Evolutionary conservation across 1,140 invertebrate species (phyloP), one percentile per base, ranked within the genome.

Genomic region (Fragariocoptes setiger): DNA sequence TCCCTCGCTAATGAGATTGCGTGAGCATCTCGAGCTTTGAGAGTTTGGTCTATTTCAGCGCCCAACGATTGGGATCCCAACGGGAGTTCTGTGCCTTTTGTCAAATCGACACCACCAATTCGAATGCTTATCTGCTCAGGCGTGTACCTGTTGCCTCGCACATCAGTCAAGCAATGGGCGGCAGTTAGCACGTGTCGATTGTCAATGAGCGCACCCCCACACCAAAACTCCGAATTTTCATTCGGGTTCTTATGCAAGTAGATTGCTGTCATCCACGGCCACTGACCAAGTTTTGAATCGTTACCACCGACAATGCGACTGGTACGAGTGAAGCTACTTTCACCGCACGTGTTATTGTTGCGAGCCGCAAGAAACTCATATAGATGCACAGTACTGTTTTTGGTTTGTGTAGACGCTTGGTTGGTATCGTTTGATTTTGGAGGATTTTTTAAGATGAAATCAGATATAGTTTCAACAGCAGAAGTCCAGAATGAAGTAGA

Each of bases 161-260:
- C 45, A 45, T 51, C 48, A 17, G 49, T 48, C 15, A 70, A 56
- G 47, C 71, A 74, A 53, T 74, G 72, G 0, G 67, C 69, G 3
- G 72, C 71, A 1, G 71, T 74, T 2, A 74, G 36, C 16, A 74
- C 58, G 46, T 67, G 67, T 2, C 57, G 47, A 22, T 63, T 54
- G 17, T 60, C 65, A 21, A 75, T 62, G 0, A 74, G 53, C 2
- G 65, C 60, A 1, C 69, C 72, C 1, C 68, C 70, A 48, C 72
- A 75, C 41, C 60, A 58, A 42, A 66, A 65, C 47, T 62, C 59
- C n/a, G 4, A 19, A 21, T 4, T 12, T 21, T 18, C 15, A 17
- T 5, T 12, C 8, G 5, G 5, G 16, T 12, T 5, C 18, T 38
- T 38, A n/a, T 38, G 8, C 37, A 38, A 38, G 18, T 15, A 38